Evolutionary conservation across 2,797 vertebrate genomes (phyloP), one percentile per base, ranked within the genome.

Genomic region (Emys orbicularis): DNA sequence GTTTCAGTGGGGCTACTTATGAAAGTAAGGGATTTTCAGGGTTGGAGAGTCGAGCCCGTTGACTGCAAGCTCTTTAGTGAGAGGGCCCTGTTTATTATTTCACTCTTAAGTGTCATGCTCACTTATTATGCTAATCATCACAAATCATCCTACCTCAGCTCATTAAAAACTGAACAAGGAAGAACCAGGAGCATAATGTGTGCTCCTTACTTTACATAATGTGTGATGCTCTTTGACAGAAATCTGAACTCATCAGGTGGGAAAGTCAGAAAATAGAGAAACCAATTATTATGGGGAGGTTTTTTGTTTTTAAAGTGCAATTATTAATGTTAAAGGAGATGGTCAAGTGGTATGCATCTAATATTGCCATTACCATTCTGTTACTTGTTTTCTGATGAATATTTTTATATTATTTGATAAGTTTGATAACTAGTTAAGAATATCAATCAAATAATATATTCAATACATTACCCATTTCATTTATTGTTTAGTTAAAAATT

Each of bases 1-100:
- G 85, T 81, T 88, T 86, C 87, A 86, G 81, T 83, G 94, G 81
- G 59, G 79, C 90, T 94, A 94, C 82, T 81, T 34, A 19, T 79
- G 74, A 92, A 89, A 91, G 52, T 4, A 76, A 90, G 41, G 79
- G 87, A 84, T n/a, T 79, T 2, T 12, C 41, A 23, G 41, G 41
- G 27, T 5, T 57, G 37, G 57, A 93, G 80, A 59, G 21, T 61
- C 3, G 53, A 53, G 86, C n/a, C 23, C 44, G 88, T 83, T 27
- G 88, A 87, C 44, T 84, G 79, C 18, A 81, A 31, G 18, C n/a
- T 72, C 92, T 89, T 91, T 21, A 23, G 57, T 21, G 13, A 81
- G 76, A 89, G 56, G 87, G 91, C 79, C 87, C 79, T 53, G 12
- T 31, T 34, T 88, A 11, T 47, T 8, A 47, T 89, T 83, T 79